Percentiles rank a stretch among this genome's conserved stretches.
phyloP scores from a whole-genome alignment of 2,797 vertebrate species.

The Sciurus vulgaris region DNA sequence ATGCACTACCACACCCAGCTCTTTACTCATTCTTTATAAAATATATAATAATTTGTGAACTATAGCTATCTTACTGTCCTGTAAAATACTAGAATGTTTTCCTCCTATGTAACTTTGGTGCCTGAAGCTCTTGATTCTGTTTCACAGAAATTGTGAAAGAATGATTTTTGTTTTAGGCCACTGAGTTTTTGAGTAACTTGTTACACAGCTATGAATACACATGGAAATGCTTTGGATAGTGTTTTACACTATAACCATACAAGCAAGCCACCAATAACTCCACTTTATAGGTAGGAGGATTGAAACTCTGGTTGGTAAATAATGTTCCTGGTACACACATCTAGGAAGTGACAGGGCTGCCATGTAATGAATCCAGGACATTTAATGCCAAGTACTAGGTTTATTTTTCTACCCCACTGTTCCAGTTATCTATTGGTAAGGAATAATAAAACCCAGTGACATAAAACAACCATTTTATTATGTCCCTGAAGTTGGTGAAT shows the following conservation, averaged over 20 bases:
- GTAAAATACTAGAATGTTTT: not conserved
- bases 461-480: not conserved
- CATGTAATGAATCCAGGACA: not conserved
- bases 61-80: not conserved
- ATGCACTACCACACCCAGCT: not conserved
- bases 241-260: not conserved
- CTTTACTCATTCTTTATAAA: not conserved
- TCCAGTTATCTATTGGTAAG: not conserved
- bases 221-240: not conserved
- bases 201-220: not conserved
- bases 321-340: not conserved
- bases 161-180: not conserved
- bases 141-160: not conserved
- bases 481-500: not conserved
- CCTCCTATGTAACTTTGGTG: not conserved
- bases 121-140: not conserved
- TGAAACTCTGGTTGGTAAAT: not conserved
- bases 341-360: not conserved
- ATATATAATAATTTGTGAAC: not conserved
- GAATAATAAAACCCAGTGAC: not conserved
- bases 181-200: not conserved
- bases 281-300: not conserved
- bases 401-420: not conserved
- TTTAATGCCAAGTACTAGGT: not conserved
- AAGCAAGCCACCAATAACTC: not conserved